Percentiles rank a stretch among this genome's conserved stretches.
phyloP scores from a whole-genome alignment of 2,797 vertebrate species.

The Thamnophis elegans region DNA sequence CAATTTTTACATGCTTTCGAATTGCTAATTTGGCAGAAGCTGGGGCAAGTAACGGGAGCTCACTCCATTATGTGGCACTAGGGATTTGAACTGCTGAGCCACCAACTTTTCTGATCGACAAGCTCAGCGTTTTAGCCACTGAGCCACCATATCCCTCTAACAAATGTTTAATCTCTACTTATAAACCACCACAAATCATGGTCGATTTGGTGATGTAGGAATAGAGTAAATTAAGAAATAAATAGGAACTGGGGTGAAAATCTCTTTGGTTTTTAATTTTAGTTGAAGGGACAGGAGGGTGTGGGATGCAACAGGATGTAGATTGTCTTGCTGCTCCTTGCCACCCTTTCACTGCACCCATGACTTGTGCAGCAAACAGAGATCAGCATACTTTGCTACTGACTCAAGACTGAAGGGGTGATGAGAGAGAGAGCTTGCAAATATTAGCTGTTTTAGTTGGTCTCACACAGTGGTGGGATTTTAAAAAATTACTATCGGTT shows the following conservation, averaged over 20 bases:
- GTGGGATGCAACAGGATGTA: neutral
- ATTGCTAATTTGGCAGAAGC: too few relatives aligned
- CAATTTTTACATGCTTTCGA: too few relatives aligned
- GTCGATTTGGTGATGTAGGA: neutral
- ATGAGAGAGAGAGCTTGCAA: neutral
- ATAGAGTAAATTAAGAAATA: neutral
- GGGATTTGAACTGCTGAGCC: too few relatives aligned
- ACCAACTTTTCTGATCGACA: too few relatives aligned
- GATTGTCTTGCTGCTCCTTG: neutral
- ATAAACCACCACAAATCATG: neutral
- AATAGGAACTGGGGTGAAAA: neutral
- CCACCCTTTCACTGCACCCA: neutral
- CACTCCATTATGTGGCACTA: too few relatives aligned
- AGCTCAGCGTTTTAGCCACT: too few relatives aligned
- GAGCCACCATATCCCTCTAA: too few relatives aligned
- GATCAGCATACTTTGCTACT: neutral
- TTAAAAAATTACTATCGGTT: too few relatives aligned
- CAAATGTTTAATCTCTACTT: neutral
- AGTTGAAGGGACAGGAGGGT: neutral
- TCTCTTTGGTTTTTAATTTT: neutral
- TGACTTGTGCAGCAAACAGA: neutral
- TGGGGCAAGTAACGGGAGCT: too few relatives aligned
- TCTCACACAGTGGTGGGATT: neutral
- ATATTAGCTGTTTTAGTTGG: neutral
- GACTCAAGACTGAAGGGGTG: neutral